A percentile compares a stretch with the other conserved stretches of the same genome.
Conservation (phyloP, 2,113 vertebrate species). For the Brevimyrus niger region DNA sequence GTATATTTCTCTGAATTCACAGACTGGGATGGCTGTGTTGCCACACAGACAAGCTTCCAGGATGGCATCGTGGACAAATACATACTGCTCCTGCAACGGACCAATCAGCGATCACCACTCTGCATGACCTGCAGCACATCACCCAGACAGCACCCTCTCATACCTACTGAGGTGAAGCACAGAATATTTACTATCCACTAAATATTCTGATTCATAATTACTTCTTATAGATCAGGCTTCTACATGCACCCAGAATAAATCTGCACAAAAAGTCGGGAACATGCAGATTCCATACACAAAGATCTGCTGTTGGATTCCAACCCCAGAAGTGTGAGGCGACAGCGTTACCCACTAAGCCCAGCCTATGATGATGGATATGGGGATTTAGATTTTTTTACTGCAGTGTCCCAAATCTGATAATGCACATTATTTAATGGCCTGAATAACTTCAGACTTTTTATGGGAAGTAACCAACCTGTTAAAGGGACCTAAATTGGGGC, state of each 20-base stretch:
- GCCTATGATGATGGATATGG: neutral
- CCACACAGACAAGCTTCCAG: slow-evolving; percentile 93
- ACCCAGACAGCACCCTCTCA: neutral
- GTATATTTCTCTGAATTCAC: slow-evolving; percentile 93
- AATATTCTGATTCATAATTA: neutral
- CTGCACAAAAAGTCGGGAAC: neutral
- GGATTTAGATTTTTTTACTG: neutral
- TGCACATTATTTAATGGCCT: neutral
- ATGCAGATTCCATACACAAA: neutral
- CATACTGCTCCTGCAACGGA: slow-evolving; percentile 81
- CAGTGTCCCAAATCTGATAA: neutral
- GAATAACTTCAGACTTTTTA: neutral
- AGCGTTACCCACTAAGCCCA: neutral
- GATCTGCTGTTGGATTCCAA: neutral
- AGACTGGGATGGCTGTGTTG: slow-evolving; percentile 93
- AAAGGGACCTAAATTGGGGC: neutral
- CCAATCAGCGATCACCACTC: neutral
- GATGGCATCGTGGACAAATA: slow-evolving; percentile 96
- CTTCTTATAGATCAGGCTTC: neutral
- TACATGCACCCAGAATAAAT: neutral
- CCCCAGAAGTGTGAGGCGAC: neutral
- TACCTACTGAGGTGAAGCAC: neutral
- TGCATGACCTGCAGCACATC: neutral
- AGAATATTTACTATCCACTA: neutral
- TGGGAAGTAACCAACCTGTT: neutral